Evolutionary conservation across 2,113 vertebrate species (phyloP), one percentile per base, ranked within the genome.

Genomic region (Phyllostomus hastatus): DNA sequence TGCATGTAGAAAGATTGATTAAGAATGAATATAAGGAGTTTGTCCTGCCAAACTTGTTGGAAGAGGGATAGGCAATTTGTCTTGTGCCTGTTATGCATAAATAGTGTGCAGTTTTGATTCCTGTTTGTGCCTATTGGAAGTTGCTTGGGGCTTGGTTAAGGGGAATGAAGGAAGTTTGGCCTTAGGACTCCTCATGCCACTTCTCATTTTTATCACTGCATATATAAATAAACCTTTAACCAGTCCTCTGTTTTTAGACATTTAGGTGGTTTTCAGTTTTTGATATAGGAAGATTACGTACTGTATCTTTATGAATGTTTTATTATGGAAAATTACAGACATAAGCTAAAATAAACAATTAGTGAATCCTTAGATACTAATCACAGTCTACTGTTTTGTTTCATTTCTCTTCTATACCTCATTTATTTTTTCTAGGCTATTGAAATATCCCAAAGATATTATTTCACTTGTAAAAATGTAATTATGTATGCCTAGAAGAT

Each of bases 381-480:
- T 85, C 11, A 46, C 22, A 90, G 4, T 43, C 26, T 89, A 15
- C 33, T 92, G 67, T 92, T 95, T 59, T 33, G 10, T 85, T 93
- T 95, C n/a, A 38, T 86, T 50, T 90, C 28, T 90, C 64, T 5
- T 92, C 41, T 91, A 12, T 22, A 80, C 5, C 2, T 79, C 38
- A 67, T 84, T 82, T 66, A 22, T 64, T 88, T 92, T 76, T 76
- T 73, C 35, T 92, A 70, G 28, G n/a, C 28, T 84, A 28, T 84
- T 96, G 95, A 80, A 70, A 80, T 75, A 50, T 66, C 31, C 54
- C 81, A 94, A 50, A 50, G 14, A 38, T 78, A 61, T 59, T 22
- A 35, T 86, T 96, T 92, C 59, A 82, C 67, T 89, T 81, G 0
- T 81, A 91, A 91, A 97, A 94, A 8, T 22, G 31, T 90, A 75